Base-by-base conservation (phyloP, 2,113 vertebrate genomes). In the Calidris pygmaea region DNA sequence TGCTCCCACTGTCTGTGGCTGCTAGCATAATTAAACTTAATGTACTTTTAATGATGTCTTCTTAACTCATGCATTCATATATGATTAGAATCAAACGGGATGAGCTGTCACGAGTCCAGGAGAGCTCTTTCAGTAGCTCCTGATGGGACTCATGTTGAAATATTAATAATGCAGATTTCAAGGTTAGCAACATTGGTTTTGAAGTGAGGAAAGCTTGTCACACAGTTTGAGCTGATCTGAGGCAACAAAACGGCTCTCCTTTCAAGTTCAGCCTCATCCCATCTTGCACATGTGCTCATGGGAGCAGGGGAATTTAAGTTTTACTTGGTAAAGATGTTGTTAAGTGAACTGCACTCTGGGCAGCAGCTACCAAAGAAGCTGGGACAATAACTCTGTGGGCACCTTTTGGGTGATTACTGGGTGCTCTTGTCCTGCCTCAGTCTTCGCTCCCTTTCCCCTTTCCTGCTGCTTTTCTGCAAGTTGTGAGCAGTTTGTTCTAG, bases 41-140 rank as follows among this genome's bases (percentile, higher is more conserved):
- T 98, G 97, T 95, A 95, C 96, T 98, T 98, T 98, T 98, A 98
- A 98, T 97, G 98, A 98, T 98, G 98, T 97, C 97, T 97, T 97
- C 95, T 97, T 98, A 98, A 97, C 96, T 97, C 95, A 96, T 97
- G 93, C 96, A 95, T 97, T 97, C 97, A 95, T 95, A 96, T 97
- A 93, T 50, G 94, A 98, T 98, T 98, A 98, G 97, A 96, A 95
- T 98, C 98, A 98, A 97, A 96, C 66, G 74, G 84, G 94, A 97
- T 22, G 72, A 97, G 96, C 93, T 97, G 95, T 97, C 82, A 71
- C 5, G 10, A 68, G 96, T 96, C 96, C 91, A 92, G 84, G 89
- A 95, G 93, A 95, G 85, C 72, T 95, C 88, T 95, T 92, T 82
- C 2, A 0, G 75, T 89, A 89, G 91, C 43, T 84, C 74, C 90